Evolutionary conservation across 2,113 vertebrate genomes (phyloP), one percentile per base, ranked within the genome.

Genomic region (Melanerpes aurifrons): DNA sequence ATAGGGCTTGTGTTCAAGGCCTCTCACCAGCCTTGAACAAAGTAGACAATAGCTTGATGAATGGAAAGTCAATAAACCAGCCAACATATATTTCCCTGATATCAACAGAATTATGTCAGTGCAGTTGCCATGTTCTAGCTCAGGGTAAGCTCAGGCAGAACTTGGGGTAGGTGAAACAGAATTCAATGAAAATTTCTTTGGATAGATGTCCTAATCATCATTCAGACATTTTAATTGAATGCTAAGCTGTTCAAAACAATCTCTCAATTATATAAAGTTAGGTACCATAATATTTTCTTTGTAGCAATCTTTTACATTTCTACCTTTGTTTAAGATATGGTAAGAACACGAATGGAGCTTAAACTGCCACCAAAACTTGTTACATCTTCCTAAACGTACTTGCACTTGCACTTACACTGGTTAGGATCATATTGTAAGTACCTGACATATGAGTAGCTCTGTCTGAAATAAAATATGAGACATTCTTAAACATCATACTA

Each of bases 61-160:
- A 86, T 2, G 76, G 21, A n/a, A 53, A 47, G 61, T 48, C 43
- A 89, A 37, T 48, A 31, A 64, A 86, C 53, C 6, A 15, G 20
- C 16, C 26, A 61, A 24, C 1, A 0, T 18, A 50, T 4, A 4
- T 61, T 75, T 11, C 22, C 48, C 4, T 7, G 31, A 12, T 7
- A 73, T 2, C 4, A 28, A 59, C 61, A 76, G 6, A 67, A 62
- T 29, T 28, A 15, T 3, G 9, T 31, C 4, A 0, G 32, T 25
- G 57, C 40, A 62, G 29, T 19, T 43, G 81, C 29, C 31, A 40
- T 15, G 45, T n/a, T 63, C 50, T 32, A 79, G 29, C 5, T 1
- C 1, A 72, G 58, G 2, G 10, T 53, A 62, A 87, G 35, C 50
- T 82, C 58, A 82, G 50, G n/a, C 25, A n/a, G 70, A 81, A 71